Evolutionary conservation across 2,113 vertebrate species (phyloP).

Genomic region (Puffinus mauretanicus): DNA sequence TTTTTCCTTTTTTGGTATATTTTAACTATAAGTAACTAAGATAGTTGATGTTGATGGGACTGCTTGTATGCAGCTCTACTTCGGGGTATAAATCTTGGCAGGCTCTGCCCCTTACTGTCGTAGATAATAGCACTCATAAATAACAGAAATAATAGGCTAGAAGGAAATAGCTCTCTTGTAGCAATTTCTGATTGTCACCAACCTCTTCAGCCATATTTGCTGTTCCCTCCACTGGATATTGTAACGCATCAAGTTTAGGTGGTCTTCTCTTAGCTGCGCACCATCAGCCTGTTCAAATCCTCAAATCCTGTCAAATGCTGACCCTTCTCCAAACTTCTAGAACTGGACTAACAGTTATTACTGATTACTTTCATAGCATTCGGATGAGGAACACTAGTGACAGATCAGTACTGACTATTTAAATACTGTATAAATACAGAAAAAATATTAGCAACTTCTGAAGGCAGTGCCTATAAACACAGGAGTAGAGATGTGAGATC

Average conservation of each 20-base stretch:
- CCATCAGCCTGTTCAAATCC: background rate
- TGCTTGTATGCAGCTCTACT: background rate
- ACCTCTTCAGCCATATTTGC: background rate
- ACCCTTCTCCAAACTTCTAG: background rate
- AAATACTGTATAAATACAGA: background rate
- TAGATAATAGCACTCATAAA: background rate
- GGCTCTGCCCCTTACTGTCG: background rate
- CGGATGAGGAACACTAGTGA: background rate
- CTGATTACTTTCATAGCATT: background rate
- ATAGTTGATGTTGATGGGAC: background rate
- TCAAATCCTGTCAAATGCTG: background rate
- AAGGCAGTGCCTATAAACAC: background rate
- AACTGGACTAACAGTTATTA: background rate
- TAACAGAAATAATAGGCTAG: background rate
- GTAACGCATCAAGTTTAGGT: background rate
- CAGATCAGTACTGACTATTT: background rate
- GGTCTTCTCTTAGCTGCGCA: background rate
- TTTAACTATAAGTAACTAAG: background rate
- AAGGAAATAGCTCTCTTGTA: background rate
- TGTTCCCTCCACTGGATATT: background rate
- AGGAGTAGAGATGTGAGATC: background rate
- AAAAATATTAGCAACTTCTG: background rate
- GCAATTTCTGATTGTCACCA: background rate
- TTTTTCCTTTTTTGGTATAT: background rate
- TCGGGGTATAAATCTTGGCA: background rate